A percentile compares a stretch with the other conserved stretches of the same genome.
Evolutionary conservation across 1,140 invertebrate species (phyloP).

Genomic region (Bombus huntii): DNA sequence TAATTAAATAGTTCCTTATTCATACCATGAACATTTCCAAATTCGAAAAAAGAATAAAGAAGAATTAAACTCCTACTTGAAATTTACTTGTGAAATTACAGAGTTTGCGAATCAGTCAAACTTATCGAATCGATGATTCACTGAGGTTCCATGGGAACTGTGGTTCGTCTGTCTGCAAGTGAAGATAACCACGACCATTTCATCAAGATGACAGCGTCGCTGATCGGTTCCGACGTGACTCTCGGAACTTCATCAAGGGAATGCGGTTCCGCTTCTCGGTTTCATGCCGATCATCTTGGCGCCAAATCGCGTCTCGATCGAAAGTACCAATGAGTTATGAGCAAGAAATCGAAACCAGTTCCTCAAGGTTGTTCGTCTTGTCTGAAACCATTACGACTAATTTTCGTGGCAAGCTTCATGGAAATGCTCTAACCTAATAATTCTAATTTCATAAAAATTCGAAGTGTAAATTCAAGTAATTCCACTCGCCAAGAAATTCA

Average conservation of each 20-base stretch:
- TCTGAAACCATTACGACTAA: not conserved
- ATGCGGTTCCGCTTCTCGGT: not conserved
- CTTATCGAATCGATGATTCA: not conserved
- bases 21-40: slow-evolving; percentile 30
- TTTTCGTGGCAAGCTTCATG: slow-evolving; percentile 21
- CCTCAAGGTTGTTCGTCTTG: not conserved
- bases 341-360: slow-evolving; percentile 5
- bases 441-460: not conserved
- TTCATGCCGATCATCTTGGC: not conserved
- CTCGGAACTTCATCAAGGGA: not conserved
- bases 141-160: not conserved
- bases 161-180: too few relatives aligned
- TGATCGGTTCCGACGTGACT: not conserved
- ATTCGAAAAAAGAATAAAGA: not conserved
- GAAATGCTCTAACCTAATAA: slow-evolving; percentile 12
- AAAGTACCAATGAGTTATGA: not conserved
- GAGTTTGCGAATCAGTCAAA: not conserved
- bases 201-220: not conserved
- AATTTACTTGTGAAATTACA: not conserved
- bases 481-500: not conserved
- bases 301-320: not conserved
- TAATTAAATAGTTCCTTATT: not conserved
- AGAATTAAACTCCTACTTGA: not conserved
- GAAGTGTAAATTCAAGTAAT: not conserved
- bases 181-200: not conserved